A percentile compares a stretch with the other conserved stretches of the same genome.
Conservation (phyloP, 30 jellyfish, hydroid and myxozoan genomes). For the Clytia hemisphaerica region DNA sequence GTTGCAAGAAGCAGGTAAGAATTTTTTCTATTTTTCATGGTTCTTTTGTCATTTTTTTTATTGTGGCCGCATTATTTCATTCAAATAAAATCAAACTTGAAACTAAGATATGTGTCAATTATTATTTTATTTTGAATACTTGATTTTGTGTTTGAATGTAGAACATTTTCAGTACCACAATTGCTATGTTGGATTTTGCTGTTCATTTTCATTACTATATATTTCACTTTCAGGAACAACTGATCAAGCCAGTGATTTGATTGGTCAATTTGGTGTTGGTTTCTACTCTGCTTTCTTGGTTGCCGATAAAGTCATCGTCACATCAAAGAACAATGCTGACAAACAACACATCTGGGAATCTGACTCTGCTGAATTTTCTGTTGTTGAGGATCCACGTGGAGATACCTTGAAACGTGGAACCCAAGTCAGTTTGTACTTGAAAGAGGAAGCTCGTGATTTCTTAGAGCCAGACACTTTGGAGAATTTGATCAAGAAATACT, state of each 20-base stretch:
- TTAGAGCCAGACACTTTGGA: slow-evolving; percentile 77
- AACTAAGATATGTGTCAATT: too few species aligned
- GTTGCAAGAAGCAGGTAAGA: slow-evolving; percentile 72
- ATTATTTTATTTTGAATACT: too few species aligned
- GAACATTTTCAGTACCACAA: too few species aligned
- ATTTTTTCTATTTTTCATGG: neutral
- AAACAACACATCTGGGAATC: slow-evolving; percentile 98
- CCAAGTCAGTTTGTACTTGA: slow-evolving; percentile 81
- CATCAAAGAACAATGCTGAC: slow-evolving; percentile 94
- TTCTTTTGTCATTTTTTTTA: too few species aligned
- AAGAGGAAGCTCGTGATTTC: slow-evolving; percentile 97
- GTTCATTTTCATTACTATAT: too few species aligned
- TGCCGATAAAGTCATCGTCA: slow-evolving; percentile 98
- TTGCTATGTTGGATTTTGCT: too few species aligned
- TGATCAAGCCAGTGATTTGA: slow-evolving; percentile 85
- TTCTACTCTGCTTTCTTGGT: slow-evolving; percentile 98
- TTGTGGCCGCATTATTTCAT: too few species aligned
- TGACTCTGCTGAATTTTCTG: slow-evolving; percentile 87
- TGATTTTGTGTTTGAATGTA: too few species aligned
- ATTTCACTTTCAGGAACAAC: slow-evolving; percentile 34
- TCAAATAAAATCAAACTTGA: too few species aligned
- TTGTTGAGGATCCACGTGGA: slow-evolving; percentile 99
- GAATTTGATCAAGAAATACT: slow-evolving; percentile 84
- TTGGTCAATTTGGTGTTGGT: slow-evolving; percentile 99
- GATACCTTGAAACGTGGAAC: slow-evolving; percentile 97